These are phyloP conservation scores for Aptenodytes forsteri DNA, from an alignment of 2,113 vertebrate genomes.

Conservation along the genomic window DNA sequence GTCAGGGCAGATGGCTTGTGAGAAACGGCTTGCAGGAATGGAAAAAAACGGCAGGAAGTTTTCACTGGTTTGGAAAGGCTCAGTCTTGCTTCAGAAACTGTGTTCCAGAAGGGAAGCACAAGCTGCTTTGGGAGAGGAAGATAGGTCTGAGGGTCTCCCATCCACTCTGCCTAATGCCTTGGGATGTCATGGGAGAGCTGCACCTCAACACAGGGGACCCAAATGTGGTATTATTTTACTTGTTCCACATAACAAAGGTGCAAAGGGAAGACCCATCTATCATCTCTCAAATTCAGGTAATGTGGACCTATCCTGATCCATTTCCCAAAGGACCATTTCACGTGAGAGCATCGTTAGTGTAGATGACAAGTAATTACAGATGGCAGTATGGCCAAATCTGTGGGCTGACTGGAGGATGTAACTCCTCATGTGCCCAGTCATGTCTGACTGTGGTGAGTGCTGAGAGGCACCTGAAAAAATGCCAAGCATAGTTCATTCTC, in stretches of 20 bases:
- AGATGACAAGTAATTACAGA: too few species aligned
- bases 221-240: neutral
- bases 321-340: neutral
- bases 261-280: neutral
- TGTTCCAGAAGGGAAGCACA: neutral
- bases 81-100: neutral
- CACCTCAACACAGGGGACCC: neutral
- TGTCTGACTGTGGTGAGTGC: neutral
- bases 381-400: neutral
- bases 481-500: neutral
- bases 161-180: neutral
- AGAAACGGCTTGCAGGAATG: neutral
- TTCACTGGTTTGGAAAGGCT: neutral
- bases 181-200: neutral
- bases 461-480: neutral
- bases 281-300: neutral
- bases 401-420: neutral
- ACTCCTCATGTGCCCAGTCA: accelerated
- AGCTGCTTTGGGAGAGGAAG: neutral
- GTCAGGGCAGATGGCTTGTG: neutral
- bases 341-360: accelerated
- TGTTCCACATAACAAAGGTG: neutral
- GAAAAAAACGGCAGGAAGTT: neutral
- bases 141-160: neutral
- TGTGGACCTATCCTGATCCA: neutral